Percentiles rank a stretch among this genome's conserved stretches.
Evolutionary conservation across 2,797 vertebrate species (phyloP).

Genomic region (Thaleichthys pacificus): DNA sequence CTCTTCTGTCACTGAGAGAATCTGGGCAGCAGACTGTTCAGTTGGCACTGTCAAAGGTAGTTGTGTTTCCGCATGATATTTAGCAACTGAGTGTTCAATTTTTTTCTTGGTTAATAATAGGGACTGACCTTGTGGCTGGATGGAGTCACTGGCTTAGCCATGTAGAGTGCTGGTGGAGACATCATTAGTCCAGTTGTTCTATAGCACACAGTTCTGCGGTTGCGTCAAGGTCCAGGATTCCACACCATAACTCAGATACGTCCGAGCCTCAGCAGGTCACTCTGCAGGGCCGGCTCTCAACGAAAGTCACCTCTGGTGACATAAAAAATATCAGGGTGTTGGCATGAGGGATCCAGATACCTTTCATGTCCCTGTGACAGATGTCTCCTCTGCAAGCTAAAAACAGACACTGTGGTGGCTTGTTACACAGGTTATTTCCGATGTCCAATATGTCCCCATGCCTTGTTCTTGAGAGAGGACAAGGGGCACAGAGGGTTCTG

Average conservation of each 20-base stretch:
- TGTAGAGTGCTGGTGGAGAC: constrained; percentile 35
- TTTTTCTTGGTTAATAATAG: constrained; percentile 57
- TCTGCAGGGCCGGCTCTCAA: constrained; percentile 23
- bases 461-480: constrained; percentile 29
- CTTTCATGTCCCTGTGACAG: constrained; percentile 64
- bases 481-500: background rate
- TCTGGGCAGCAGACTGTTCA: constrained; percentile 52
- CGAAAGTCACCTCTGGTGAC: constrained; percentile 43
- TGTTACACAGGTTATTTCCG: constrained; percentile 63
- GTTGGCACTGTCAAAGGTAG: constrained; percentile 50
- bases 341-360: constrained; percentile 55
- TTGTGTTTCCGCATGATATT: constrained; percentile 65
- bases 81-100: constrained; percentile 52
- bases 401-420: constrained; percentile 57
- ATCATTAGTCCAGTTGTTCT: constrained; percentile 41
- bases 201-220: constrained; percentile 24
- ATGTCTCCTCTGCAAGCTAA: constrained; percentile 63
- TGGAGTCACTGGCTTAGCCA: constrained; percentile 54
- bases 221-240: constrained; percentile 25
- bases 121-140: constrained; percentile 57
- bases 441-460: constrained; percentile 44
- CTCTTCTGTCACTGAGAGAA: constrained; percentile 60
- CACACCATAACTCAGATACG: constrained; percentile 36
- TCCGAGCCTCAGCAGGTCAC: constrained; percentile 41
- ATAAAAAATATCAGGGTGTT: constrained; percentile 54